Base-by-base conservation (phyloP, 2,888 invertebrate genomes). In the Cheilosia scutellata region DNA sequence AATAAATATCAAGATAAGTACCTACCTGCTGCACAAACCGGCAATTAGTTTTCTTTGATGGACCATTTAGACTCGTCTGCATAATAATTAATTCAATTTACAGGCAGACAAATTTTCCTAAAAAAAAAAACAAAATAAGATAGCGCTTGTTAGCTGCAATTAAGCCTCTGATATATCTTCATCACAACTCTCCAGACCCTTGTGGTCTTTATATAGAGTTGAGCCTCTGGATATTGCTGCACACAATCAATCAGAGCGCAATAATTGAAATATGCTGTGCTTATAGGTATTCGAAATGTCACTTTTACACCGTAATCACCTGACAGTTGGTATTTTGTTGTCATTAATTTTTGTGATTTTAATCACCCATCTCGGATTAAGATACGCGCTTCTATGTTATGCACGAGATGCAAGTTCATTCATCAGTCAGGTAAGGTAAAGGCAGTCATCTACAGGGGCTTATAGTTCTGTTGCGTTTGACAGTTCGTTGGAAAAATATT, bases 401-500 rank as follows among this genome's bases (percentile, higher is more conserved):
- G 62, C 27, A 5, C 31, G 74, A 74, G 66, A 53, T 75, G 75
- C 75, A 68, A 68, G 55, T 84, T 79, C 80, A 71, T 84, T 84
- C 79, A 84, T 84, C 79, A 79, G 65, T 68, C 70, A 63, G 49
- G 47, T 27, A 31, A 68, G 20, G 20, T 20, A 20, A 20, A 20
- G 20, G 20, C 40, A 42, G 70, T 27, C 27, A 25, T 20, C 53
- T 40, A 40, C 44, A 49, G 58, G 49, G 7, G 27, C 1, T 13
- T 53, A n/a, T 29, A 31, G 40, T 75, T 75, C 44, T 44, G 51
- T 49, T 71, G 9, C 65, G 47, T 75, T 84, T 84, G 84, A 84
- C 84, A 84, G 79, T 84, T 84, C 84, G 65, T 79, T 75, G 75
- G 84, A 84, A 84, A 84, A 84, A 84, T 84, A 84, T 84, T 84